These are phyloP conservation scores for Montipora capitata DNA, from an alignment of 92 coral and sea anemone genomes.

Conservation along the genomic window DNA sequence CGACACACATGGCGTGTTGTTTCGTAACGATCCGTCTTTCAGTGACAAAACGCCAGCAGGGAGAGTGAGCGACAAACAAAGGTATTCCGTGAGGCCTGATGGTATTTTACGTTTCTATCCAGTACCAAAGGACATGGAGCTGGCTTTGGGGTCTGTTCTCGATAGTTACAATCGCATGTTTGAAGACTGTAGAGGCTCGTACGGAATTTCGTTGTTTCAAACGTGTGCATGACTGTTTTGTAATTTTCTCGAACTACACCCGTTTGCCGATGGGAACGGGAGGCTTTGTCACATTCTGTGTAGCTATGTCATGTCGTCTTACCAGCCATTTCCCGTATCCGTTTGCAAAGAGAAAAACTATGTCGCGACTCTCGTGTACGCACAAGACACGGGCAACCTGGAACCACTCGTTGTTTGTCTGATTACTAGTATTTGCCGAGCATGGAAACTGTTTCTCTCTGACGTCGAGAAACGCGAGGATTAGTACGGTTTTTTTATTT, in stretches of 20 bases:
- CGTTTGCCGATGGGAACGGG: background rate
- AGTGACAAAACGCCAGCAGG: background rate
- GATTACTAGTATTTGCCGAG: too few species aligned
- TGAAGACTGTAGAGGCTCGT: background rate
- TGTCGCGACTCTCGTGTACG: too few species aligned
- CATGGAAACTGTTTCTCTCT: too few species aligned
- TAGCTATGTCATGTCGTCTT: background rate
- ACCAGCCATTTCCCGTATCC: background rate
- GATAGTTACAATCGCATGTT: background rate
- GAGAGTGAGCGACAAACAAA: background rate
- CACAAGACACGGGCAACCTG: too few species aligned
- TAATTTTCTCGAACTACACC: background rate
- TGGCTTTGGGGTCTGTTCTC: background rate
- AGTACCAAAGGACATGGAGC: background rate
- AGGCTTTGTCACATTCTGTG: background rate
- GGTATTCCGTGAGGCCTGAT: background rate
- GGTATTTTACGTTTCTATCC: background rate
- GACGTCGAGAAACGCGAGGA: too few species aligned
- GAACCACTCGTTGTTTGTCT: too few species aligned
- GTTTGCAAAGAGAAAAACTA: too few species aligned
- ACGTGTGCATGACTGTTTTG: background rate
- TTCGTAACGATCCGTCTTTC: background rate
- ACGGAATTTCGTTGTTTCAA: background rate
- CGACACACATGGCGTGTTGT: background rate
- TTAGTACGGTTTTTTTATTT: too few species aligned